Percentiles rank a stretch among this genome's conserved stretches.
phyloP scores from a whole-genome alignment of 2,888 invertebrate genomes.

The Drosophila parthenogenetica region DNA sequence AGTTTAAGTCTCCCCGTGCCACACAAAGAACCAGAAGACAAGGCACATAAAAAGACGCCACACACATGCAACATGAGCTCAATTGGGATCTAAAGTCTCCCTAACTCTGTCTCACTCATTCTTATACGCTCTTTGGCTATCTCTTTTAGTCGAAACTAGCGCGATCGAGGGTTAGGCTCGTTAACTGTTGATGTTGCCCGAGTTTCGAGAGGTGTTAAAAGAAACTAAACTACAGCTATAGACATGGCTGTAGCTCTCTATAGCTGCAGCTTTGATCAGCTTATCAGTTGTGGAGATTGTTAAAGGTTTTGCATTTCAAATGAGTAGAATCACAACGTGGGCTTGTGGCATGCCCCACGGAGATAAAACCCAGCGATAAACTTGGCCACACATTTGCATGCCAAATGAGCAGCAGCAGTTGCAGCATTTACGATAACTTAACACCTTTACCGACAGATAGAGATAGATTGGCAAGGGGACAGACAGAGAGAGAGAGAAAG shows the following conservation, averaged over 20 bases:
- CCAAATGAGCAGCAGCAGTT: slow-evolving; percentile 44
- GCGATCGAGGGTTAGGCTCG: slow-evolving; percentile 48
- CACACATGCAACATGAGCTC: slow-evolving; percentile 58
- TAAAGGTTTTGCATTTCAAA: slow-evolving; percentile 73
- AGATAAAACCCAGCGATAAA: slow-evolving; percentile 47
- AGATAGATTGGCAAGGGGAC: no score
- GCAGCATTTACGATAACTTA: slow-evolving; percentile 26
- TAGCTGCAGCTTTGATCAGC: slow-evolving; percentile 44
- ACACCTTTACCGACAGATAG: slow-evolving; percentile 5
- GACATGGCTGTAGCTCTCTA: not conserved
- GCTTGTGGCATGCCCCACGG: slow-evolving; percentile 43
- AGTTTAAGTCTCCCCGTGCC: slow-evolving; percentile 9
- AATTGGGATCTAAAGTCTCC: slow-evolving; percentile 14
- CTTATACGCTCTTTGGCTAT: not conserved
- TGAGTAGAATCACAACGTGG: slow-evolving; percentile 46
- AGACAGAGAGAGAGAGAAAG: no score
- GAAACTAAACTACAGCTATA: slow-evolving; percentile 26
- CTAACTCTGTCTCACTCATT: slow-evolving; percentile 1
- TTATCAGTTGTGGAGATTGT: slow-evolving; percentile 56
- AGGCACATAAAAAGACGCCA: slow-evolving; percentile 40
- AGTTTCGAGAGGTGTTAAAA: slow-evolving; percentile 56
- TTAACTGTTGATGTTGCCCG: slow-evolving; percentile 51
- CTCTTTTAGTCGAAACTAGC: not conserved
- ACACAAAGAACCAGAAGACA: slow-evolving; percentile 21
- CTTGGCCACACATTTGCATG: slow-evolving; percentile 53